phyloP scores from a whole-genome alignment of 2,113 vertebrate species.

The Paramisgurnus dabryanus region DNA sequence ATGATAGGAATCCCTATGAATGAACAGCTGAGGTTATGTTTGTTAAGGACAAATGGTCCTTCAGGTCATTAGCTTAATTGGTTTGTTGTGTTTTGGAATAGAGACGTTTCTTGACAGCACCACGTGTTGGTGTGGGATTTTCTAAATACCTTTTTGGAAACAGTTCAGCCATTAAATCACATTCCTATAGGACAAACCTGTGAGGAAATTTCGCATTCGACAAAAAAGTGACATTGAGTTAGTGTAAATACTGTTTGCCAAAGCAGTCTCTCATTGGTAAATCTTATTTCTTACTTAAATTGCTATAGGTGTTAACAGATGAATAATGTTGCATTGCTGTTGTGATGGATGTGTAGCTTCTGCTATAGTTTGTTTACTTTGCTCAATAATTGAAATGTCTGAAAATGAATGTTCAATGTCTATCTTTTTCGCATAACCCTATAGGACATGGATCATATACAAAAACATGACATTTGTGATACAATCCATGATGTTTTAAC shows the following conservation, averaged over 20 bases:
- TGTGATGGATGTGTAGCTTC: neutral
- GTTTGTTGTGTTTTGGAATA: constrained; percentile 64
- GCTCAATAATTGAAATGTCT: neutral
- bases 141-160: constrained; percentile 49
- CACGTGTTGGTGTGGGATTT: constrained; percentile 42
- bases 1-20: constrained; percentile 62
- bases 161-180: constrained; percentile 50
- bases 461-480: constrained; percentile 15
- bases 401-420: constrained; percentile 8
- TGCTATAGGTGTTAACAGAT: neutral
- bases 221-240: constrained; percentile 43
- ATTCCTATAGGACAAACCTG: constrained; percentile 40
- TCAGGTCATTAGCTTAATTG: constrained; percentile 70
- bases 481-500: neutral
- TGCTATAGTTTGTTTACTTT: neutral
- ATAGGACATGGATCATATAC: neutral
- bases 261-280: too few species aligned
- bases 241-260: neutral
- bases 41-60: constrained; percentile 68
- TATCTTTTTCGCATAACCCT: neutral
- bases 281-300: too few species aligned
- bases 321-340: neutral
- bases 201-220: constrained; percentile 30
- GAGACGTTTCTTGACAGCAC: constrained; percentile 59
- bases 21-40: constrained; percentile 69